Percentiles rank a stretch among this genome's conserved stretches.
These are phyloP conservation scores for Hydrochoerus hydrochaeris DNA, from an alignment of 2,113 vertebrate genomes.

Conservation along the genomic window DNA sequence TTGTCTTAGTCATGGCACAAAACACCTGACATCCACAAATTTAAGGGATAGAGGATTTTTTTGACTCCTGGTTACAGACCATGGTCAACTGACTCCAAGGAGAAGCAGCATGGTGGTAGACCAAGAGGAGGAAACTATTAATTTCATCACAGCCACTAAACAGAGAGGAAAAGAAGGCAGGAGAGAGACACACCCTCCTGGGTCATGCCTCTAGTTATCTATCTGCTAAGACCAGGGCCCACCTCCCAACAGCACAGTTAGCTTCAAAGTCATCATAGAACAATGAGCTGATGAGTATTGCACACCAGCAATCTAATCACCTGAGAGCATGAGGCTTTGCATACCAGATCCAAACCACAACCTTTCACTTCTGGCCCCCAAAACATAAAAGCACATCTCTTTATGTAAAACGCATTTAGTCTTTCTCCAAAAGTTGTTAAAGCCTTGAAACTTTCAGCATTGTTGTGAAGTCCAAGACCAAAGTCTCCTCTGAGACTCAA, in stretches of 20 bases:
- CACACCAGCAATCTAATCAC: background rate
- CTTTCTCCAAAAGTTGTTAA: too few relatives aligned
- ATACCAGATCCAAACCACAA: background rate
- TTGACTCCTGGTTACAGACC: too few relatives aligned
- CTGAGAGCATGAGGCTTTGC: background rate
- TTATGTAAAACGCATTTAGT: too few relatives aligned
- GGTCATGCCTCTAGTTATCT: background rate
- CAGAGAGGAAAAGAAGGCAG: background rate
- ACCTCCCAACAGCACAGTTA: background rate
- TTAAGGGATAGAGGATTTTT: too few relatives aligned
- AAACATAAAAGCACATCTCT: background rate
- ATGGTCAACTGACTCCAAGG: too few relatives aligned
- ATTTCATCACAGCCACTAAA: background rate
- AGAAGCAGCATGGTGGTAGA: background rate
- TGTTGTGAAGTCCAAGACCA: too few relatives aligned
- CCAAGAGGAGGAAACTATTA: background rate
- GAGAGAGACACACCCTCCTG: background rate
- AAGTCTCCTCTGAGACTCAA: too few relatives aligned
- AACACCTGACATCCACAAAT: too few relatives aligned
- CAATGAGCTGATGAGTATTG: background rate
- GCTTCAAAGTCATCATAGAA: background rate
- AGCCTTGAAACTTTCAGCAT: too few relatives aligned
- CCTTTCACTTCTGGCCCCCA: background rate
- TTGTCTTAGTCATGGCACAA: too few relatives aligned
- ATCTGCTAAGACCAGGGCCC: background rate